Evolutionary conservation across 2,113 vertebrate species (phyloP), one percentile per base, ranked within the genome.

Genomic region (Hylia prasina): DNA sequence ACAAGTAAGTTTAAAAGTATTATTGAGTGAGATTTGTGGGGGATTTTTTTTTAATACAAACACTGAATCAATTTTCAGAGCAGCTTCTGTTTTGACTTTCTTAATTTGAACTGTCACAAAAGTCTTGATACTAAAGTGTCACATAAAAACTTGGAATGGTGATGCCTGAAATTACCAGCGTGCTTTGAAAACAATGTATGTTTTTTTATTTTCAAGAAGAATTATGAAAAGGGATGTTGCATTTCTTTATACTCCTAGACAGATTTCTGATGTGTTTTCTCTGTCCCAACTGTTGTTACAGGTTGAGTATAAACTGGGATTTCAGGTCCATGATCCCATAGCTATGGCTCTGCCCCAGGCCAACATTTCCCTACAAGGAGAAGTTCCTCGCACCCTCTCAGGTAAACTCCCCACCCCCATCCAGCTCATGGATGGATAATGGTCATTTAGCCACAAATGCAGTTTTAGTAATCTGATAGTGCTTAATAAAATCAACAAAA

Each of bases 241-340:
- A 13, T 51, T 94, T 88, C 22, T 64, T 81, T 64, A 40, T 77
- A 20, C 9, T 70, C 2, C 20, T 56, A 13, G 30, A 54, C 33
- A 44, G 33, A 20, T 42, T 87, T 64, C 13, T 65, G 23, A 75
- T 0, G 0, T 51, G 23, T 48, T 68, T 90, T 84, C 25, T 15
- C 14, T 75, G 53, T 84, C 61, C 33, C 25, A n/a, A 31, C 60
- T 97, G 5, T 56, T 86, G 66, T 70, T 69, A 19, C 91, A 99
- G 99, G 99, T 99, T 94, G 99, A 99, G 80, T 99, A 99, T 96
- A 98, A 98, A 85, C 97, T 99, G 91, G 99, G 98, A 82, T 99
- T 99, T 97, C 98, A 98, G 69, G 98, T 99, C 77, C 99, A 99
- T 92, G 99, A 99, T 97, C 98, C 98, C 40, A 58, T 98, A 90